These are phyloP conservation scores for Sarcophilus harrisii DNA, from an alignment of 2,797 vertebrate genomes.

Conservation along the genomic window DNA sequence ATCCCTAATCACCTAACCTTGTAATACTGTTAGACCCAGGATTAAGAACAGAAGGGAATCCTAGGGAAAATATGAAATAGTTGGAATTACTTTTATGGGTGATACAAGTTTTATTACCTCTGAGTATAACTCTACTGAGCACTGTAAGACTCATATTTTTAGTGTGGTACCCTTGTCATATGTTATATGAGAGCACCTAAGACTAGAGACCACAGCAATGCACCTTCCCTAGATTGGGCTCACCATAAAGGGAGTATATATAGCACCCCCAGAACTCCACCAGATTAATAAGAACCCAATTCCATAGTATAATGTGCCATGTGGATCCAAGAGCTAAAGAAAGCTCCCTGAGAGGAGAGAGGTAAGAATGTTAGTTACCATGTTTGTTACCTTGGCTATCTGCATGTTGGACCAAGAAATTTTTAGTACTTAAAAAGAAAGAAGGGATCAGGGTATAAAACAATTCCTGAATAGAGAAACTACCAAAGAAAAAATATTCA, in stretches of 20 bases:
- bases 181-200: not conserved
- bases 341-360: not conserved
- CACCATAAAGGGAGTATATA: not conserved
- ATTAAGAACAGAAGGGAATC: not conserved
- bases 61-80: not conserved
- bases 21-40: not conserved
- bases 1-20: not conserved
- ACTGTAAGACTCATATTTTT: not conserved
- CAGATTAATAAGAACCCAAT: not conserved
- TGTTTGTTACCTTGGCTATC: too few relatives aligned
- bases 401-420: not conserved
- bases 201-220: not conserved
- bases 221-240: not conserved
- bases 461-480: not conserved
- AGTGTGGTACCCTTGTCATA: not conserved
- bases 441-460: not conserved
- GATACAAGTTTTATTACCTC: not conserved
- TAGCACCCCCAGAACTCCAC: not conserved
- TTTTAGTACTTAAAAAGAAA: not conserved
- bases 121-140: not conserved
- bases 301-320: not conserved
- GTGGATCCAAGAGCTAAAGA: not conserved
- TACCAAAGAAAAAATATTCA: not conserved
- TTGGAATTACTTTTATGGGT: not conserved
- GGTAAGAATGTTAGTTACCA: too few relatives aligned